Evolutionary conservation across 2,888 invertebrate genomes (phyloP).

Genomic region (Oithona nana): DNA sequence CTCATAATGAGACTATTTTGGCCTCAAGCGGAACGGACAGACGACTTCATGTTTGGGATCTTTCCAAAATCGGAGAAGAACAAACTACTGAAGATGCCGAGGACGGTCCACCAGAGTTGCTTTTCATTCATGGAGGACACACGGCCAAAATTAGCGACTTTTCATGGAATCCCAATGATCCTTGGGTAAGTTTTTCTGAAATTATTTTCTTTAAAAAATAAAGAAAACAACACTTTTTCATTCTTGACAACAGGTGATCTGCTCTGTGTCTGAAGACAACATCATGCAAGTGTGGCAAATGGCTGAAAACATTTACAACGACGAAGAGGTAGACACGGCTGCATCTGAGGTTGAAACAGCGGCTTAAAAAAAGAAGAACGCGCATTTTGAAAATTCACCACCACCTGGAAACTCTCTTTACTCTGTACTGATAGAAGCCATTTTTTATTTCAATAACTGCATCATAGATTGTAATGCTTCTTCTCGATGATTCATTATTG

Average conservation of each 20-base stretch:
- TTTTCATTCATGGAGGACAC: slow-evolving; percentile 96
- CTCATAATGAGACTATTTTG: slow-evolving; percentile 96
- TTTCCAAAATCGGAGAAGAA: slow-evolving; percentile 97
- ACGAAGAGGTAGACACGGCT: slow-evolving; percentile 65
- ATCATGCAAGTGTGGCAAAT: slow-evolving; percentile 99
- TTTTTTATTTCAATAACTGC: no score
- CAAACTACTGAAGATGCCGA: slow-evolving; percentile 96
- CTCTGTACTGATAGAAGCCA: no score
- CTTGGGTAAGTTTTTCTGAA: no score
- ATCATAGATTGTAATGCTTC: no score
- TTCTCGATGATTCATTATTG: no score
- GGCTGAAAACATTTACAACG: slow-evolving; percentile 99
- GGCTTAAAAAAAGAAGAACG: no score
- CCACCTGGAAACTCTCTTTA: no score
- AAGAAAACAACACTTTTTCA: no score
- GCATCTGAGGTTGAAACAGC: neutral
- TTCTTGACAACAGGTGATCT: no score
- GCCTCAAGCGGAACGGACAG: slow-evolving; percentile 97
- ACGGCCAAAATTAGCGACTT: slow-evolving; percentile 99
- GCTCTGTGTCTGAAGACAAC: slow-evolving; percentile 97
- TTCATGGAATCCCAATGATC: slow-evolving; percentile 99
- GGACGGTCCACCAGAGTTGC: slow-evolving; percentile 87
- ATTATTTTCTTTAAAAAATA: no score
- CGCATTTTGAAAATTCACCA: no score
- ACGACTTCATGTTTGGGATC: slow-evolving; percentile 93